Conservation (phyloP, 1,140 invertebrate species). For the Cephus cinctus region DNA sequence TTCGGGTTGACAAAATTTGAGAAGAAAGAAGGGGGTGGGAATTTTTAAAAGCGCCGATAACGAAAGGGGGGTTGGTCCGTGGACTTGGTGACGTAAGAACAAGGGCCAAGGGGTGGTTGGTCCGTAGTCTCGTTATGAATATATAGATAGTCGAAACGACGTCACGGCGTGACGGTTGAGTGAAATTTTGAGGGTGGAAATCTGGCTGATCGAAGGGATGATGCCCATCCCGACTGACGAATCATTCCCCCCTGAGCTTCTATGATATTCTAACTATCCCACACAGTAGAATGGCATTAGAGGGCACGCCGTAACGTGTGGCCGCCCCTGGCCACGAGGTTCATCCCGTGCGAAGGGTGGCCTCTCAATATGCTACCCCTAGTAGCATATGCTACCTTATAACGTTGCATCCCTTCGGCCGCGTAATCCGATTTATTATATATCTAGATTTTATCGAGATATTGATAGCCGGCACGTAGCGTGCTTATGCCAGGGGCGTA, state of each 20-base stretch:
- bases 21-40: too few relatives aligned
- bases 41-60: too few relatives aligned
- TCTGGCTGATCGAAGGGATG: not conserved
- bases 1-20: too few relatives aligned
- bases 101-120: too few relatives aligned
- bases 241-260: too few relatives aligned
- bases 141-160: conserved; percentile 2
- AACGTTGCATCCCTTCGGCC: conserved; percentile 14
- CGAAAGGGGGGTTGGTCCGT: too few relatives aligned
- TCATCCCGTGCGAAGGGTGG: conserved; percentile 15
- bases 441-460: conserved; percentile 41
- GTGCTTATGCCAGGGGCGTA: conserved; percentile 18
- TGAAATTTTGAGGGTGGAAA: conserved; percentile 29
- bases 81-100: too few relatives aligned
- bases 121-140: too few relatives aligned
- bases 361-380: conserved; percentile 30
- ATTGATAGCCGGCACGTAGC: conserved; percentile 27
- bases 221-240: too few relatives aligned
- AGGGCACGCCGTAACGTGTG: conserved; percentile 24
- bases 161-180: not conserved
- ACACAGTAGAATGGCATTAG: conserved; percentile 29
- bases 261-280: conserved; percentile 50
- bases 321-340: conserved; percentile 7
- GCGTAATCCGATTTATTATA: conserved; percentile 48
- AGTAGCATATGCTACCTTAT: conserved; percentile 27